Conservation (phyloP, 2,888 invertebrate species). For the Zaprionus lineosus region DNA sequence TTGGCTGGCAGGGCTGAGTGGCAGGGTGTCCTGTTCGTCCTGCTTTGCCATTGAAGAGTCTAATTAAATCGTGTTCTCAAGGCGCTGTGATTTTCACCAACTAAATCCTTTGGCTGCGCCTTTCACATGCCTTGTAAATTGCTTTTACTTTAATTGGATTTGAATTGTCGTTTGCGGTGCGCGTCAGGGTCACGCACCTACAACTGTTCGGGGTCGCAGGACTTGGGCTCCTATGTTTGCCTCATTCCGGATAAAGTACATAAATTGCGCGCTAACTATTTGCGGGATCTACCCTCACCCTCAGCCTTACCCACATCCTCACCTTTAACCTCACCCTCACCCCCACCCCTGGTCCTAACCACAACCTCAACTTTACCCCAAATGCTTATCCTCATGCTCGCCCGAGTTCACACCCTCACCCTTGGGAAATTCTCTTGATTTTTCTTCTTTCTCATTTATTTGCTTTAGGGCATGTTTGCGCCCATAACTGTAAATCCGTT, state of each 20-base stretch:
- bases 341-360: no score
- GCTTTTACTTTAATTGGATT: constrained; percentile 76
- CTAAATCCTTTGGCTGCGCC: constrained; percentile 34
- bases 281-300: constrained; percentile 44
- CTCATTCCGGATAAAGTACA: neutral
- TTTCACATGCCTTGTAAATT: constrained; percentile 48
- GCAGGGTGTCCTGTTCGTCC: constrained; percentile 12
- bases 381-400: no score
- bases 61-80: constrained; percentile 64
- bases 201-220: neutral
- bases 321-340: no score
- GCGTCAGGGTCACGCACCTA: constrained; percentile 43
- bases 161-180: constrained; percentile 31
- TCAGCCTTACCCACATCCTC: no score
- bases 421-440: constrained; percentile 39
- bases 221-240: neutral
- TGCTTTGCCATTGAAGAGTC: constrained; percentile 45
- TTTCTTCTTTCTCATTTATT: constrained; percentile 50
- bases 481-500: constrained; percentile 75
- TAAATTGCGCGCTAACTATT: constrained; percentile 30
- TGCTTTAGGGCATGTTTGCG: constrained; percentile 72
- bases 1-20: no score
- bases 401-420: no score
- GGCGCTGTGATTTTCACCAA: constrained; percentile 42
- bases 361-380: no score